These are phyloP conservation scores for Chironomus striatipennis DNA, from an alignment of 1,140 invertebrate species.

Conservation along the genomic window DNA sequence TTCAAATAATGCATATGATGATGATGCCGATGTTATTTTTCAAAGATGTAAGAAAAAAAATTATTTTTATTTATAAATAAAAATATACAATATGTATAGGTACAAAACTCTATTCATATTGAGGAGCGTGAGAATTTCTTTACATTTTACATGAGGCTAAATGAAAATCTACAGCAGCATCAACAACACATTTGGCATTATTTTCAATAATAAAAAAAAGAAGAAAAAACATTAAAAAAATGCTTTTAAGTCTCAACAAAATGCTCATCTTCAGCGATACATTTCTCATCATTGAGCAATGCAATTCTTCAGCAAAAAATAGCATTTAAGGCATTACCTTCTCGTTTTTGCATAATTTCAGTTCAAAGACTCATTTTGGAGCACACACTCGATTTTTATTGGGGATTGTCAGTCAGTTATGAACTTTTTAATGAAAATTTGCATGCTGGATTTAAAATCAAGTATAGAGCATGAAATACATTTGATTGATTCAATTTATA, in stretches of 20 bases:
- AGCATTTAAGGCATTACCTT: not conserved
- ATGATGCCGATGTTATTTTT: not conserved
- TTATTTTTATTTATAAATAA: not conserved
- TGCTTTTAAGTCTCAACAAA: too few relatives aligned
- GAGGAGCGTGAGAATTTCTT: conserved; percentile 20
- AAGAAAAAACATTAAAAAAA: too few relatives aligned
- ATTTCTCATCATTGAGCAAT: conserved; percentile 9
- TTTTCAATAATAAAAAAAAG: not conserved
- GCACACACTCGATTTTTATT: too few relatives aligned
- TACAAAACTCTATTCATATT: not conserved
- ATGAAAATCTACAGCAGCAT: not conserved
- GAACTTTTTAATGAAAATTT: too few relatives aligned
- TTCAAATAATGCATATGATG: not conserved
- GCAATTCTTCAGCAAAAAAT: not conserved
- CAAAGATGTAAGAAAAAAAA: not conserved
- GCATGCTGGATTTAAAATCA: too few relatives aligned
- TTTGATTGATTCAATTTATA: too few relatives aligned
- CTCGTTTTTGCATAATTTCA: not conserved
- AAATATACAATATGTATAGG: not conserved
- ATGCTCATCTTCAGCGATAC: not conserved
- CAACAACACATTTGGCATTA: not conserved
- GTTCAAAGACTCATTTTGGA: not conserved
- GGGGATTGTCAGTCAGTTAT: too few relatives aligned
- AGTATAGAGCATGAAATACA: too few relatives aligned
- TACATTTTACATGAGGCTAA: conserved; percentile 17